Conservation (phyloP, 1,140 invertebrate species). For the Steinernema feltiae region DNA sequence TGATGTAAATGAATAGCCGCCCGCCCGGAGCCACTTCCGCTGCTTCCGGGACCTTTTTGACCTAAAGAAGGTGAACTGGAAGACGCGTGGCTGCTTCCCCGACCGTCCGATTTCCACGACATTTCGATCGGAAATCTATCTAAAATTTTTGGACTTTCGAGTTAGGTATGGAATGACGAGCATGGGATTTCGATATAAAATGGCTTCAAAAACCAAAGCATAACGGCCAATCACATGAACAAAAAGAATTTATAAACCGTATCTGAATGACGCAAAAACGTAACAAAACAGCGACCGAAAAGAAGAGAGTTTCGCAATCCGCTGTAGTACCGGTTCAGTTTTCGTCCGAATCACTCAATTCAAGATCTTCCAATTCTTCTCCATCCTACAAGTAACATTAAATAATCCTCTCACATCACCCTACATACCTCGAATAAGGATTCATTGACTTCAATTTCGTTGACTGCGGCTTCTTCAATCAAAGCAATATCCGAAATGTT, state of each 20-base stretch:
- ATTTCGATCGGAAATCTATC: not conserved
- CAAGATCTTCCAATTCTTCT: conserved; percentile 17
- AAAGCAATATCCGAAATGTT: conserved; percentile 44
- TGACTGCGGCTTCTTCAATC: conserved; percentile 30
- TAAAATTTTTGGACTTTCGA: too few relatives aligned
- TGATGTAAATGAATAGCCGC: not conserved
- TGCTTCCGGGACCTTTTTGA: conserved; percentile 4
- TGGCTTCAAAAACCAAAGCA: not conserved
- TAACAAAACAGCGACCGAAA: not conserved
- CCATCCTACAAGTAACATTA: conserved; percentile 12
- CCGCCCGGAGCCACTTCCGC: not conserved
- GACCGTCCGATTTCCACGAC: conserved; percentile 3
- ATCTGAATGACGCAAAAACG: not conserved
- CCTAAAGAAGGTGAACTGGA: not conserved
- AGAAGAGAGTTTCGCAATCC: not conserved
- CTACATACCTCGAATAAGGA: conserved; percentile 36
- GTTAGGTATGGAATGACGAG: too few relatives aligned
- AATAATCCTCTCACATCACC: conserved; percentile 5
- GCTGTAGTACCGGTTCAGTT: not conserved
- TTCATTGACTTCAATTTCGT: conserved; percentile 46
- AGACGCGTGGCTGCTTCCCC: not conserved
- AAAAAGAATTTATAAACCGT: not conserved
- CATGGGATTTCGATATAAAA: not conserved
- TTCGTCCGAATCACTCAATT: not conserved
- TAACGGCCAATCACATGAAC: not conserved